These are phyloP conservation scores for Amia ocellicauda DNA, from an alignment of 2,113 vertebrate species.

Conservation along the genomic window DNA sequence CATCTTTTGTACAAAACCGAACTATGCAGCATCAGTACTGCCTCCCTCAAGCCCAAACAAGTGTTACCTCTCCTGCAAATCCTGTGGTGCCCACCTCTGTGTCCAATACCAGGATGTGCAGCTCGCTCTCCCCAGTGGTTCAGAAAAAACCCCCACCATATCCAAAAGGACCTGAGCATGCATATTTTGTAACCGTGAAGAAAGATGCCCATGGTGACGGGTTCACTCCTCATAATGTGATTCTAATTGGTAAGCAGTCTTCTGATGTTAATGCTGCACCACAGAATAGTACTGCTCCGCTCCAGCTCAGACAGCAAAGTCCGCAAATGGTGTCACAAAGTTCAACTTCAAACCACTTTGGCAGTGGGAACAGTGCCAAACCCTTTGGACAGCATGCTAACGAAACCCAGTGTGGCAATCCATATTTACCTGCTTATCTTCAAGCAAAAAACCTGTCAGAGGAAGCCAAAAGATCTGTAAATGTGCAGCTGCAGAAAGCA, in stretches of 20 bases:
- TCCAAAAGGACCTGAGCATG: neutral
- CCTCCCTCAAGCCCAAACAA: no score
- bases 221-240: neutral
- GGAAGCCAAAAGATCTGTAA: no score
- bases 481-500: no score
- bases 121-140: neutral
- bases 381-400: neutral
- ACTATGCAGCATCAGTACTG: no score
- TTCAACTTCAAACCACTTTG: neutral
- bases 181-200: neutral
- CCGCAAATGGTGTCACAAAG: neutral
- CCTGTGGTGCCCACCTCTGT: no score
- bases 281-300: neutral
- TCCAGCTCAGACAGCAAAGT: neutral
- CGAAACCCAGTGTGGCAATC: neutral
- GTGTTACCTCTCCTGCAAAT: no score
- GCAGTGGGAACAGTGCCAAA: neutral
- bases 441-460: no score
- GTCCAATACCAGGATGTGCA: no score
- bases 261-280: neutral
- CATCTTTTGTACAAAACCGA: no score
- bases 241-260: neutral
- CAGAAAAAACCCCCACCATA: neutral
- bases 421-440: neutral
- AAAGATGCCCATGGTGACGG: neutral